Evolutionary conservation across 1,140 invertebrate genomes (phyloP), one percentile per base, ranked within the genome.

Genomic region (Coptotermes formosanus): DNA sequence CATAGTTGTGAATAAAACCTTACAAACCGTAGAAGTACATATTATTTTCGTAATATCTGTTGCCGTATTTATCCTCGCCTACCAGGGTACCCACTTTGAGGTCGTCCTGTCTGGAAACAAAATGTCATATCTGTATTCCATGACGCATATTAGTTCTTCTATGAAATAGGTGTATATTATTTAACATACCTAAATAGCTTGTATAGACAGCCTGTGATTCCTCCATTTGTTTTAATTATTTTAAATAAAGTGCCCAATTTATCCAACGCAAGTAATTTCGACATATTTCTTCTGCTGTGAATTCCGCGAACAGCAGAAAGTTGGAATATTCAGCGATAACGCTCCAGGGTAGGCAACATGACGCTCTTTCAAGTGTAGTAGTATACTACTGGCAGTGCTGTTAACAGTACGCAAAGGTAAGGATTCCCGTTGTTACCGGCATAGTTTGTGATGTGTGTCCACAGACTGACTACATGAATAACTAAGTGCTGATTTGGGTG

Each of bases 21-120:
- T 25, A 88, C 90, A 91, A 90, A 93, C 97, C 95, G 90, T 96
- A 95, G 91, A 99, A 98, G 90, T 96, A 97, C 81, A 93, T 92
- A 45, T 96, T 95, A 90, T 99, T 99, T 93, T 99, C 95, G 91
- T 94, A 99, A 91, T 99, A 99, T 90, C 96, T 98, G 91, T 99
- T 99, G 55, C 99, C 98, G 91, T 95, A 98, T 90, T 97, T 96
- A 91, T 99, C 99, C 87, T 93, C 94, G n/a, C 99, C 99, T n/a
- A 99, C 93, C 0, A 97, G 90, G 0, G 91, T 94, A 43, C 98
- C 98, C 81, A 93, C 92, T 92, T 98, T 99, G 38, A 98, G 89
- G 1, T 96, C 95, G 92, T 99, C 98, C 88, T 94, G 94, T 90
- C 97, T 97, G 89, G 88, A 82, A 87, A 87, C 52, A 55, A 87